phyloP scores from a whole-genome alignment of 2,888 invertebrate species.

The Tetramorium bicarinatum region DNA sequence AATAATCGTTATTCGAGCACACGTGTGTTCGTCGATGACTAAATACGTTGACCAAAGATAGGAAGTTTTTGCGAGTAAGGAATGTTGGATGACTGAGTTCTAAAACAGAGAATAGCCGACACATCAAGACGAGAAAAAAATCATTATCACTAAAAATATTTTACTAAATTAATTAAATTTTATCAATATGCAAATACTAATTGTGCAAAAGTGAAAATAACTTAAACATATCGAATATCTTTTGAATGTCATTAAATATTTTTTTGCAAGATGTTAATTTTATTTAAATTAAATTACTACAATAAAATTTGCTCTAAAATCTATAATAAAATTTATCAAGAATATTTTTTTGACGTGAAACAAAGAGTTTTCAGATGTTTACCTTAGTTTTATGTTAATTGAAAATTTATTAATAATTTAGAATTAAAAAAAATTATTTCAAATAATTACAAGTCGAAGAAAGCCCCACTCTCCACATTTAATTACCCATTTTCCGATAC shows the following conservation, averaged over 20 bases:
- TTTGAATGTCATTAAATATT: not conserved
- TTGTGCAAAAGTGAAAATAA: not conserved
- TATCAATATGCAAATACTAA: not conserved
- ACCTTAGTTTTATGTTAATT: conserved; percentile 1
- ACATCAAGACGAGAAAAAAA: not conserved
- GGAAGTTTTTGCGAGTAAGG: conserved; percentile 17
- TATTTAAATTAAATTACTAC: not conserved
- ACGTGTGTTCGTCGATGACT: not conserved
- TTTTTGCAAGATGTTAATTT: not conserved
- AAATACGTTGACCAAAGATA: not conserved
- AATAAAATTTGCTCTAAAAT: not conserved
- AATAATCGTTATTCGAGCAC: conserved; percentile 13
- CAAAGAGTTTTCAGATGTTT: not conserved
- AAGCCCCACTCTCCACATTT: not conserved
- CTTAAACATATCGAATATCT: conserved; percentile 1
- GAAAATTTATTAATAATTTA: not conserved
- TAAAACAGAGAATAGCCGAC: not conserved
- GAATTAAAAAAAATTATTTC: not conserved
- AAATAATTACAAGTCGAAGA: not conserved
- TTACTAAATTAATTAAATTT: not conserved
- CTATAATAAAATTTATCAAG: not conserved
- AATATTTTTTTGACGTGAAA: not conserved
- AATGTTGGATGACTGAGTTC: conserved; percentile 15
- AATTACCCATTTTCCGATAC: not conserved
- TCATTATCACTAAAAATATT: not conserved